Conservation (phyloP, 1,140 invertebrate genomes). For the Drosophila parvula region DNA sequence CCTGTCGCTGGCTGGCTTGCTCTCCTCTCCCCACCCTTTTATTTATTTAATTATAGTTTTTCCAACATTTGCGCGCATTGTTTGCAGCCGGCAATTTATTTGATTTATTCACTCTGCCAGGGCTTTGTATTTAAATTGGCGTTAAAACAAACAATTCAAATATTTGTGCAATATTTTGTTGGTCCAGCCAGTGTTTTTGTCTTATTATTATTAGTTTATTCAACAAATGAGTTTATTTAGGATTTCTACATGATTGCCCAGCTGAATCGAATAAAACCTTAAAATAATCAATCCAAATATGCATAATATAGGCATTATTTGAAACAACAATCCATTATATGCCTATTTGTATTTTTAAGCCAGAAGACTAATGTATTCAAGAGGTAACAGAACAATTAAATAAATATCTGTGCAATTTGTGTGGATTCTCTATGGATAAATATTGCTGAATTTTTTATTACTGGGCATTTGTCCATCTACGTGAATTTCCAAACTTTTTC, state of each 20-base stretch:
- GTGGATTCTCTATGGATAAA: background rate
- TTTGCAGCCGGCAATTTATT: constrained; percentile 33
- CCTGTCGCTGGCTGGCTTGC: constrained; percentile 1
- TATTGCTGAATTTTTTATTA: constrained; percentile 26
- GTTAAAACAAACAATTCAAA: constrained; percentile 62
- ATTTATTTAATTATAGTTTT: constrained; percentile 69
- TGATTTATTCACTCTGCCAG: constrained; percentile 37
- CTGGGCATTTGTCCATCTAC: background rate
- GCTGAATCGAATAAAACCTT: constrained; percentile 3
- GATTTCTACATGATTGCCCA: constrained; percentile 7
- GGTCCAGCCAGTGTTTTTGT: constrained; percentile 16
- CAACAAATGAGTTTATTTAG: constrained; percentile 27
- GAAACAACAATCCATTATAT: background rate
- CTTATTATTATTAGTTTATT: constrained; percentile 29
- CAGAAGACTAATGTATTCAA: too few relatives aligned
- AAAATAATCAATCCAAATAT: background rate
- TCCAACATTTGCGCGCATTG: constrained; percentile 35
- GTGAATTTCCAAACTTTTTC: constrained; percentile 22
- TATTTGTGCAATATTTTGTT: constrained; percentile 42
- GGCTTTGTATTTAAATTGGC: constrained; percentile 50
- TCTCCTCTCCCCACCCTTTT: background rate
- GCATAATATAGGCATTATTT: background rate
- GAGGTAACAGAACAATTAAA: background rate
- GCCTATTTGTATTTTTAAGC: background rate
- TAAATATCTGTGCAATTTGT: constrained; percentile 4